Conservation (phyloP, 2,797 vertebrate genomes). For the Esox lucius region DNA sequence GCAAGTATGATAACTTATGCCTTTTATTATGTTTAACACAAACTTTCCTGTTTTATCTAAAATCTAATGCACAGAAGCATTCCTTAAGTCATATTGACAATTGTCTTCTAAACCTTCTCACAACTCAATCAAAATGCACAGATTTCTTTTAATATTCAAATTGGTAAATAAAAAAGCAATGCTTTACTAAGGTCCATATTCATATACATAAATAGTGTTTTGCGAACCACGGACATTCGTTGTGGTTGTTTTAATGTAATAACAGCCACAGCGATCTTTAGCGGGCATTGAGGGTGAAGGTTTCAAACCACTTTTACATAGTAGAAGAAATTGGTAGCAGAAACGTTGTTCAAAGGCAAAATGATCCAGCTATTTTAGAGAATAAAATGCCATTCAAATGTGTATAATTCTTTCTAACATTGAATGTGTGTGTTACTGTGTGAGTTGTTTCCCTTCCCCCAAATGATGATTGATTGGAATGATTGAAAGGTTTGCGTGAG, state of each 20-base stretch:
- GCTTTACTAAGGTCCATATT: neutral
- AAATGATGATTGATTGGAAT: neutral
- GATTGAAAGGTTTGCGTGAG: neutral
- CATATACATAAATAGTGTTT: neutral
- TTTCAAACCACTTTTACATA: neutral
- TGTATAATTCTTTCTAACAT: neutral
- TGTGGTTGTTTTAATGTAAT: neutral
- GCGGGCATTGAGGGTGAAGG: neutral
- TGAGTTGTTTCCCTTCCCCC: neutral
- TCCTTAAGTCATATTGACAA: constrained; percentile 69
- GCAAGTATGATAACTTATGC: neutral
- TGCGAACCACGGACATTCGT: neutral
- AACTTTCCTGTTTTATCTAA: constrained; percentile 55
- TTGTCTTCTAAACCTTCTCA: constrained; percentile 45
- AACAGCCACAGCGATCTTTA: neutral
- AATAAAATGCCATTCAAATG: neutral
- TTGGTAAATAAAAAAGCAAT: neutral
- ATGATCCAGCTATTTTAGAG: neutral
- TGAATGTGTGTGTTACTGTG: neutral
- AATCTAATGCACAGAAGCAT: constrained; percentile 71
- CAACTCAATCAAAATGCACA: constrained; percentile 23
- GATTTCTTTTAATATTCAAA: constrained; percentile 7
- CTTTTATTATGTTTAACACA: constrained; percentile 27
- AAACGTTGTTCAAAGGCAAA: neutral
- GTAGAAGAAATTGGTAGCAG: neutral